These are phyloP conservation scores for Lithobius niger DNA, from an alignment of 1,140 invertebrate genomes.

Conservation along the genomic window DNA sequence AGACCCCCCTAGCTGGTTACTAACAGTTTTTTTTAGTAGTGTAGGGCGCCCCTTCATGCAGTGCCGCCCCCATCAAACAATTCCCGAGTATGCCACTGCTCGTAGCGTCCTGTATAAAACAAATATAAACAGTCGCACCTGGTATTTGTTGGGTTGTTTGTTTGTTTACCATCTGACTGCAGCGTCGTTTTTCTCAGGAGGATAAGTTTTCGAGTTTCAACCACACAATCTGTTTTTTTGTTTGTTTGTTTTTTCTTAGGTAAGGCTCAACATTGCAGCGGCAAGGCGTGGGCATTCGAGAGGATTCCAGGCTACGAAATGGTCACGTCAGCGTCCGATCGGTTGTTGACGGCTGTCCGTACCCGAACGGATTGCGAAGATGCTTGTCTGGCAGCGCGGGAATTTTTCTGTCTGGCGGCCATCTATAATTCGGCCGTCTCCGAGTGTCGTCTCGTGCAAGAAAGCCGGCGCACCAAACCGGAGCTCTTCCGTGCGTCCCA, in stretches of 20 bases:
- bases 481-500: not conserved
- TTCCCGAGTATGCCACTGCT: too few relatives aligned
- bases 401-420: not conserved
- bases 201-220: too few relatives aligned
- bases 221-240: not conserved
- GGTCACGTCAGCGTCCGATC: not conserved
- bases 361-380: not conserved
- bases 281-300: not conserved
- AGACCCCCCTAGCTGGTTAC: too few relatives aligned
- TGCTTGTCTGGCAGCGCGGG: not conserved
- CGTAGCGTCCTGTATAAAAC: too few relatives aligned
- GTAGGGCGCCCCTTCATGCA: too few relatives aligned
- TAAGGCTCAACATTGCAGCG: not conserved
- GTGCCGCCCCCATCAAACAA: too few relatives aligned
- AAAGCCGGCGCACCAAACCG: not conserved
- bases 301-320: not conserved
- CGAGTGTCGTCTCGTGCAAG: not conserved
- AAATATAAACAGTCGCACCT: too few relatives aligned
- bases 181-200: too few relatives aligned
- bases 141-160: too few relatives aligned
- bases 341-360: not conserved
- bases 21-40: too few relatives aligned
- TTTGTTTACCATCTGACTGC: too few relatives aligned
- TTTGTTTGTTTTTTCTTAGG: not conserved
- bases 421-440: not conserved